phyloP scores from a whole-genome alignment of 2,888 invertebrate genomes.

The Oligia strigilis region DNA sequence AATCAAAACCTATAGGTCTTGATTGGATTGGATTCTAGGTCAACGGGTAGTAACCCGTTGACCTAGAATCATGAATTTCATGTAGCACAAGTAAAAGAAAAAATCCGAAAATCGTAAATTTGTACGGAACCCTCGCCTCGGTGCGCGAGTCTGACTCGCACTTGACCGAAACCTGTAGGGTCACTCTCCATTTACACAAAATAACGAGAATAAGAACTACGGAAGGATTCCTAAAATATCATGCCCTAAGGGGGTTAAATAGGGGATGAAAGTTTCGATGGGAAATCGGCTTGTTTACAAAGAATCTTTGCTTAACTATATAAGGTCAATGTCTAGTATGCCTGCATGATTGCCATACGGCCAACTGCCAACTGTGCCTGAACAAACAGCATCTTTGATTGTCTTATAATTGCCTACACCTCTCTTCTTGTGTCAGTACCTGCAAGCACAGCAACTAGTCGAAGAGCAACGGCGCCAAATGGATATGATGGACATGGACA shows the following conservation, averaged over 20 bases:
- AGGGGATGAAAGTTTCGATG: background rate
- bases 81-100: too few relatives aligned
- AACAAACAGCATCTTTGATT: background rate
- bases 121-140: too few relatives aligned
- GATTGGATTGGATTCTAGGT: too few relatives aligned
- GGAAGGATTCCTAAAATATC: background rate
- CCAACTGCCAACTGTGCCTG: too few relatives aligned
- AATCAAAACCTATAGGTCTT: too few relatives aligned
- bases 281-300: background rate
- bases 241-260: background rate
- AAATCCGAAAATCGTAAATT: too few relatives aligned
- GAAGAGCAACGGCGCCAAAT: slow-evolving; percentile 93
- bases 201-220: background rate
- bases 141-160: too few relatives aligned
- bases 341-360: background rate
- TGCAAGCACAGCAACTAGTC: slow-evolving; percentile 93
- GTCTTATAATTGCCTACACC: background rate
- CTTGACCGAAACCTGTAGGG: background rate
- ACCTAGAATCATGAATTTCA: too few relatives aligned
- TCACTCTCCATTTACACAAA: background rate
- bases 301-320: background rate
- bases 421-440: slow-evolving; percentile 79
- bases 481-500: slow-evolving; percentile 93
- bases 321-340: background rate
- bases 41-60: too few relatives aligned